phyloP scores from a whole-genome alignment of 2,888 invertebrate species.

The Rutpela maculata region DNA sequence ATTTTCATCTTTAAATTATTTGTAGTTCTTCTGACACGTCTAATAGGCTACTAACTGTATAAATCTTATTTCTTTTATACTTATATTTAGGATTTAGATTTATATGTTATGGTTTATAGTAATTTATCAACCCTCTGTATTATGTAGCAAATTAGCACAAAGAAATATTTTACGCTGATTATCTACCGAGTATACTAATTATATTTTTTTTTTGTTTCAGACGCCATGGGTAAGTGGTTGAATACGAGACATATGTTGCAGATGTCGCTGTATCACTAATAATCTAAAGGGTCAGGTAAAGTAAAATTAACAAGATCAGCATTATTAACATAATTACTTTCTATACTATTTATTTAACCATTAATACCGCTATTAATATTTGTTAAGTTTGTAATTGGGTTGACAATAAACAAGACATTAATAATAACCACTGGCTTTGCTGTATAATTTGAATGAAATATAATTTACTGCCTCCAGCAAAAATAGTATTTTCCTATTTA shows the following conservation, averaged over 20 bases:
- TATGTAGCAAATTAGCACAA: too few relatives aligned
- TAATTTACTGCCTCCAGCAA: slow-evolving; percentile 24
- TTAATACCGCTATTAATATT: slow-evolving; percentile 11
- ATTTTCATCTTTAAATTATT: too few relatives aligned
- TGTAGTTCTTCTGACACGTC: too few relatives aligned
- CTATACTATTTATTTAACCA: slow-evolving; percentile 16
- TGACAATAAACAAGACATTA: slow-evolving; percentile 34
- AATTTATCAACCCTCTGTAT: neutral
- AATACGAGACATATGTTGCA: slow-evolving; percentile 57
- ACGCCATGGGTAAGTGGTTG: slow-evolving; percentile 86
- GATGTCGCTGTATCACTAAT: slow-evolving; percentile 58
- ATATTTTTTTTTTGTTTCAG: slow-evolving; percentile 81
- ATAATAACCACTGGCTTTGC: slow-evolving; percentile 12
- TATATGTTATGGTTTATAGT: too few relatives aligned
- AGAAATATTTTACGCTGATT: too few relatives aligned
- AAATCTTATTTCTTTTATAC: too few relatives aligned
- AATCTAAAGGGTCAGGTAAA: slow-evolving; percentile 56
- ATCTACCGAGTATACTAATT: neutral
- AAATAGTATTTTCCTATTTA: slow-evolving; percentile 37
- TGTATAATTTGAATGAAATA: neutral
- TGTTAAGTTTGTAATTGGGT: slow-evolving; percentile 36
- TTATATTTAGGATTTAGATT: too few relatives aligned
- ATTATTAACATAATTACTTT: slow-evolving; percentile 24
- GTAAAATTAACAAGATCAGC: slow-evolving; percentile 19
- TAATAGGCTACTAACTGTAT: too few relatives aligned